A percentile compares a stretch with the other conserved stretches of the same genome.
Evolutionary conservation across 2,888 invertebrate genomes (phyloP).

Genomic region (Drosophila demipolita): DNA sequence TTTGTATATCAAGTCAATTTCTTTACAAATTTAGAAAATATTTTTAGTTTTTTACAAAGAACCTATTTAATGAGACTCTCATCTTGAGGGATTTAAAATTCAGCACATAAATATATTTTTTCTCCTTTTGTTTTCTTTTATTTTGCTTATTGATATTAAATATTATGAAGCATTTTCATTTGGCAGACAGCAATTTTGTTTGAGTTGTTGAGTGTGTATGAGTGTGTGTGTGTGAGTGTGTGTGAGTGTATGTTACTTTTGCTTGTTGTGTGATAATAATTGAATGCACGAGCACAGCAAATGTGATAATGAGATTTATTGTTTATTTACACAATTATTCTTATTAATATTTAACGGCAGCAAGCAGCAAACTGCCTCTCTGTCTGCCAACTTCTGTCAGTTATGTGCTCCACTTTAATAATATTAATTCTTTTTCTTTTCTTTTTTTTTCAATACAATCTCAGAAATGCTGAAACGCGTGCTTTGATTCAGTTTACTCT

Average conservation of each 20-base stretch:
- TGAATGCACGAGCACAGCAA: constrained; percentile 70
- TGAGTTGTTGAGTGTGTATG: neutral
- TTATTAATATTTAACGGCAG: constrained; percentile 43
- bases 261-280: constrained; percentile 65
- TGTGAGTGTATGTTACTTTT: constrained; percentile 4
- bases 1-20: neutral
- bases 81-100: neutral
- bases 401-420: constrained; percentile 30
- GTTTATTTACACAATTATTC: constrained; percentile 71
- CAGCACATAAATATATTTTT: neutral
- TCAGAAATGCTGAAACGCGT: constrained; percentile 31
- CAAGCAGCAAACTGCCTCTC: constrained; percentile 30
- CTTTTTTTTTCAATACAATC: constrained; percentile 9
- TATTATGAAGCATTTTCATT: constrained; percentile 13
- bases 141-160: constrained; percentile 37
- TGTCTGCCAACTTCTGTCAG: constrained; percentile 27
- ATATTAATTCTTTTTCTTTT: neutral
- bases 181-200: constrained; percentile 28
- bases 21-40: neutral
- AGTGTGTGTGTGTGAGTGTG: neutral
- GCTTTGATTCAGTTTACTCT: constrained; percentile 9
- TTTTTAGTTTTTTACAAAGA: neutral
- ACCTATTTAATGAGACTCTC: neutral
- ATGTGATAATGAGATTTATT: constrained; percentile 79
- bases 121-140: constrained; percentile 15